Evolutionary conservation across 2,888 invertebrate species (phyloP).

Genomic region (Miltochrista miniata): DNA sequence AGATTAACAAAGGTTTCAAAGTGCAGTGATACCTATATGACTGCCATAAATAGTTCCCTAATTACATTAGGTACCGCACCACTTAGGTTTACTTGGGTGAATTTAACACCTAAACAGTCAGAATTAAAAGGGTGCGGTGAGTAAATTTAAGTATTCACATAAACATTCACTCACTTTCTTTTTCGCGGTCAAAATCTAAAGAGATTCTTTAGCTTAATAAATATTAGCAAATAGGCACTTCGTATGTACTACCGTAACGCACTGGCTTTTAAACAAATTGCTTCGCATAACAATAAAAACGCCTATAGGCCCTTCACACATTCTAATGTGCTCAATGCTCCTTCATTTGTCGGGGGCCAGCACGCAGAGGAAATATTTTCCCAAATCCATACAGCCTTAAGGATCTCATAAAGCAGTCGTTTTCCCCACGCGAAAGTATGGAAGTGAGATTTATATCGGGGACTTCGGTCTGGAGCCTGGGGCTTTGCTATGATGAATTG

Average conservation of each 20-base stretch:
- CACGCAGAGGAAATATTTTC: conserved; percentile 83
- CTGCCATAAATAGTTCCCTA: conserved; percentile 44
- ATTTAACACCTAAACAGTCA: conserved; percentile 14
- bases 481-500: conserved; percentile 83
- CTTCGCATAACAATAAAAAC: conserved; percentile 81
- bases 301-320: conserved; percentile 79
- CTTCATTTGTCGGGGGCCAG: conserved; percentile 81
- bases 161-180: conserved; percentile 57
- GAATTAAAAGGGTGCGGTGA: conserved; percentile 27
- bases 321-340: conserved; percentile 80
- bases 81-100: conserved; percentile 20
- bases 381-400: conserved; percentile 85
- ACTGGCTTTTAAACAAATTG: conserved; percentile 83
- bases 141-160: conserved; percentile 42
- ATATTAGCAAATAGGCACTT: conserved; percentile 80
- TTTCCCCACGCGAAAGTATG: conserved; percentile 82
- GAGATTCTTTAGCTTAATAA: conserved; percentile 65
- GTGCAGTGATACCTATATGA: conserved; percentile 46
- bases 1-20: conserved; percentile 56
- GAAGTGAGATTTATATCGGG: conserved; percentile 82
- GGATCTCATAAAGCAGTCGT: conserved; percentile 84
- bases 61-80: conserved; percentile 38
- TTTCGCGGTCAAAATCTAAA: conserved; percentile 50
- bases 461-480: conserved; percentile 78
- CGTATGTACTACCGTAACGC: conserved; percentile 73